Base-by-base conservation (phyloP, 2,113 vertebrate genomes). In the pig (Sus scrofa) region DNA sequence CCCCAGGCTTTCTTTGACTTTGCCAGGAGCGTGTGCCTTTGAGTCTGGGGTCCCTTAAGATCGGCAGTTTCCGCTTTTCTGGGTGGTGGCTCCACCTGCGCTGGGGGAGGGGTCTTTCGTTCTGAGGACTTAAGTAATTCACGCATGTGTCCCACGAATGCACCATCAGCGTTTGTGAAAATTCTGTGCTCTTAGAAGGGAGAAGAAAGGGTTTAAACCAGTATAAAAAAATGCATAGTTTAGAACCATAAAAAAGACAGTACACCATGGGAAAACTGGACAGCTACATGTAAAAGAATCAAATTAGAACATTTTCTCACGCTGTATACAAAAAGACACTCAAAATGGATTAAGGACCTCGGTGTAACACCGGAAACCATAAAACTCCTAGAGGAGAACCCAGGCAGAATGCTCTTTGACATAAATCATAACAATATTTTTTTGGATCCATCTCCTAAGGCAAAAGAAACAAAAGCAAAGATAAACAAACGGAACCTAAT, bases 81-180 rank as follows among this genome's bases (percentile, higher is more conserved):
- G 19, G 62, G 26, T 16, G 11, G 19, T 54, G 77, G 12, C 83
- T 95, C 70, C 56, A 44, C 71, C 19, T 44, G 24, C 6, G 32
- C 7, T 19, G 6, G 5, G 19, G 63, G 6, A 3, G 19, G 63
- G 54, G 19, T 86, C 75, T 70, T 73, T 10, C 7, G 27, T 65
- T 79, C 58, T 18, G 32, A 90, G 86, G 84, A 68, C 63, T 44
- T 1, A 39, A 20, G 13, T n/a, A 50, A 84, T 24, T 10, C 7
- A 0, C 3, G 0, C 7, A n/a, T n/a, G 70, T 44, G 6, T 19
- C 81, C 9, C 0, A 2, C 50, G 73, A 54, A 8, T 18, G 7
- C 39, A 56, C 26, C 60, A 54, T 39, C 37, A 60, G 68, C 1
- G 0, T 20, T 39, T 34, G 2, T 18, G 39, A 34, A 71, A 34